Evolutionary conservation across 2,888 invertebrate genomes (phyloP), one percentile per base, ranked within the genome.

Genomic region (Phymatocera aterrima): DNA sequence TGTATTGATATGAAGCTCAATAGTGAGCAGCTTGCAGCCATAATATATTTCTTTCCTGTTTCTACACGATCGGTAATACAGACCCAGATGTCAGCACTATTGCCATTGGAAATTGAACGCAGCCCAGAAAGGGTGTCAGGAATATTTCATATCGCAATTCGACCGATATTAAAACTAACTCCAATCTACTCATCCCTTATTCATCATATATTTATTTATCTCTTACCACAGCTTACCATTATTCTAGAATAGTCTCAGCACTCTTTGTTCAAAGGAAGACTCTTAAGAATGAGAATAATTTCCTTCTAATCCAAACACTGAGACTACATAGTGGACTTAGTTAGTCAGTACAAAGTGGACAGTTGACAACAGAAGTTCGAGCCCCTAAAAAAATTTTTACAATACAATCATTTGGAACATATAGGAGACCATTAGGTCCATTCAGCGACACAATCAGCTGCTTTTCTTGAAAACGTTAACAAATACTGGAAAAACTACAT

Each of bases 31-130:
- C 80, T 81, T 83, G 83, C 86, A 84, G 85, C 87, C 87, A 87
- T 87, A 84, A 87, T 82, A 82, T 84, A n/a, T 82, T 82, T 82
- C 82, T 82, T 80, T 79, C 72, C 83, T 81, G 82, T 83, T 83
- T 80, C 51, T 43, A 51, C 80, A 77, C 68, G 37, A 83, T 83
- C 84, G 87, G 81, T 87, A 86, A 82, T 82, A 80, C 80, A 83
- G 85, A 80, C 54, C 37, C 57, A 74, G 80, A 81, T 80, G 77
- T 82, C 81, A 81, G 81, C 83, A 84, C 83, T 82, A 78, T 57
- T 60, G 57, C 40, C 21, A 34, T 5, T 48, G 6, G 18, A 21
- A 75, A 75, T 24, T 15, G 57, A 75, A 75, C 57, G 51, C 75
- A 57, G 57, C 75, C 68, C 37, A 31, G 57, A 75, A 40, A 24